Evolutionary conservation across 2,888 invertebrate genomes (phyloP), one percentile per base, ranked within the genome.

Genomic region (Scaptomyza cyrtandrae): DNA sequence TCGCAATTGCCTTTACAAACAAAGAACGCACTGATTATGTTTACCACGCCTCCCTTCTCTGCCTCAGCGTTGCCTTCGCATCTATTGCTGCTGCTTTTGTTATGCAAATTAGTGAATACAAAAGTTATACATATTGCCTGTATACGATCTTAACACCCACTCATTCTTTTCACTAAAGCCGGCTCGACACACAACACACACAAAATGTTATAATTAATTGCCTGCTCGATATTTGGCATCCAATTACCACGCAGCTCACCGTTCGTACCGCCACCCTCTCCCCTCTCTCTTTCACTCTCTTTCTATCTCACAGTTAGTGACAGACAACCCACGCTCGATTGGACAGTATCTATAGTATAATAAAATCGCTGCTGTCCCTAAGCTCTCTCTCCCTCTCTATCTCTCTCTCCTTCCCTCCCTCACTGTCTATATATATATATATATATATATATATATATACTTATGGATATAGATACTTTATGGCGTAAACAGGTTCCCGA

Each of bases 151-250:
- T 62, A 60, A 86, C 82, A 82, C 82, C 82, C 86, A 83, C 82
- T 52, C 71, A 46, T 52, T 57, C 54, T 60, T 50, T 52, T 39
- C 39, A 35, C 35, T 11, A 61, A 63, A 61, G 11, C 63, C 52
- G 60, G 69, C 79, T 68, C 35, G 35, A 35, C 13, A 35, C 13
- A 19, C 19, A 19, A 19, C 19, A 13, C 11, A 13, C 63, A 80
- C 71, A 82, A 75, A 85, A 82, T 80, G 80, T 78, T 83, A 82
- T 86, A 86, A 83, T 82, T 83, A 83, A 83, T 83, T 78, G 82
- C 73, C 78, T 74, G 82, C 75, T 82, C 79, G 76, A 74, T 69
- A 71, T 78, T 76, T 83, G 80, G 71, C 80, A 69, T 75, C 75
- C 74, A 75, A 75, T 75, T 75, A 75, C 74, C 19, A 62, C 31